Percentiles rank a stretch among this genome's conserved stretches.
phyloP scores from a whole-genome alignment of 2,797 vertebrate genomes.

The Megaceryle alcyon region DNA sequence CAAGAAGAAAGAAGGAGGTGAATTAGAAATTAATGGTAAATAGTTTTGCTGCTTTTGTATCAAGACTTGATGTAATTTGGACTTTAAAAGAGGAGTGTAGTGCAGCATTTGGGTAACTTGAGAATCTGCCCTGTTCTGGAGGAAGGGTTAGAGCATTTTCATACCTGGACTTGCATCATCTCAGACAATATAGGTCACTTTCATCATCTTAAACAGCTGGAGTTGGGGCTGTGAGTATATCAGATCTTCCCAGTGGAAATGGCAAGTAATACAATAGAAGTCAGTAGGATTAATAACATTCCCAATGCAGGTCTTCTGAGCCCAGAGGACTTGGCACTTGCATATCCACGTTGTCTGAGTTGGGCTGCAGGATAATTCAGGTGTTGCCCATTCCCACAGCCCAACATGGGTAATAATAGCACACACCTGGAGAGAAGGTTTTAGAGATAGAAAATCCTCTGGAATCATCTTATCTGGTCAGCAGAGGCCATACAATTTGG shows the following conservation, averaged over 20 bases:
- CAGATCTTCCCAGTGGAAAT: neutral
- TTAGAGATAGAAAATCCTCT: neutral
- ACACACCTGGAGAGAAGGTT: accelerated
- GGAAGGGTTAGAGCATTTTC: neutral
- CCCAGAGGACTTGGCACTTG: neutral
- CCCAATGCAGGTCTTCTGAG: neutral
- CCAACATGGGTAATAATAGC: neutral
- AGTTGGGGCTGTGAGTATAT: neutral
- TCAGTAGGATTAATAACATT: neutral
- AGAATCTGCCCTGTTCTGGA: neutral
- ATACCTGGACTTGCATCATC: neutral
- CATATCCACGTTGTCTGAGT: accelerated
- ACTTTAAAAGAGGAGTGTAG: neutral
- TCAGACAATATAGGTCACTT: neutral
- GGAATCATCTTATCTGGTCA: neutral
- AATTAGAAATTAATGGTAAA: neutral
- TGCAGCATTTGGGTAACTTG: neutral
- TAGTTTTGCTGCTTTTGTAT: neutral
- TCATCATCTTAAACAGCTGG: neutral
- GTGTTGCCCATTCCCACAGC: neutral
- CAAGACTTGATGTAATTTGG: neutral
- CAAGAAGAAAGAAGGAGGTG: neutral
- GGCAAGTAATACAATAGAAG: neutral
- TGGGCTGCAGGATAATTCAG: neutral
- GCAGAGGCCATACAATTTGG: neutral